These are phyloP conservation scores for Lagria hirta DNA, from an alignment of 2,888 invertebrate genomes.

Conservation along the genomic window DNA sequence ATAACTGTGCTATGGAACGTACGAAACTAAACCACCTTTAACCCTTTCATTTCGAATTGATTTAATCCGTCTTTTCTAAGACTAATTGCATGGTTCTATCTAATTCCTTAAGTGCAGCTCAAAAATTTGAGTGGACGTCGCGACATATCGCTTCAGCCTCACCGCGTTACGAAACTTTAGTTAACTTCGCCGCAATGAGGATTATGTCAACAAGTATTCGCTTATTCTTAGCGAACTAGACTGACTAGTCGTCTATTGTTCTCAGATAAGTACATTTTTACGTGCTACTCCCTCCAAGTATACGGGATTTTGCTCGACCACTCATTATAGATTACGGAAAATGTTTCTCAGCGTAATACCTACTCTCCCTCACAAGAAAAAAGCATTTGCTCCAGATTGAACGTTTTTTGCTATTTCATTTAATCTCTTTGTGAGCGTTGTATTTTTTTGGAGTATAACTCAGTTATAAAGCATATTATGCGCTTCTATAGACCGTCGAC, in stretches of 20 bases:
- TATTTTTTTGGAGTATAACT: conserved; percentile 14
- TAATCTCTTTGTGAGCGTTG: conserved; percentile 26
- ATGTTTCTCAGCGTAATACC: conserved; percentile 15
- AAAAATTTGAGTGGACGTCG: conserved; percentile 20
- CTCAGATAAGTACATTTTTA: conserved; percentile 43
- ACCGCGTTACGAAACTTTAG: conserved; percentile 33
- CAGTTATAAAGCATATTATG: conserved; percentile 7
- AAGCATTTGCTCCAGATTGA: conserved; percentile 16
- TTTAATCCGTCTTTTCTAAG: conserved; percentile 10
- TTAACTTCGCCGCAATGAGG: conserved; percentile 39
- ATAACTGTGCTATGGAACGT: conserved; percentile 39
- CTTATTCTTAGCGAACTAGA: conserved; percentile 32
- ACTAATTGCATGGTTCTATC: conserved; percentile 12
- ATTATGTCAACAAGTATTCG: conserved; percentile 42
- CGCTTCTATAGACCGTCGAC: conserved; percentile 34
- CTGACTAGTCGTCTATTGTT: conserved; percentile 39
- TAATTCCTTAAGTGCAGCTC: conserved; percentile 2
- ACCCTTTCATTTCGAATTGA: conserved; percentile 1
- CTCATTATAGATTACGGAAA: conserved; percentile 43
- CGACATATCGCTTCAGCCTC: conserved; percentile 31
- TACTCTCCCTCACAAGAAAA: no score
- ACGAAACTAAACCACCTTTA: conserved; percentile 14
- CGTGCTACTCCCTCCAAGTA: conserved; percentile 32
- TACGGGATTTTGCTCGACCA: conserved; percentile 38
- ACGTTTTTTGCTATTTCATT: conserved; percentile 20